Evolutionary conservation across 2,113 vertebrate genomes (phyloP).

Genomic region (Malurus alboscapulatus): DNA sequence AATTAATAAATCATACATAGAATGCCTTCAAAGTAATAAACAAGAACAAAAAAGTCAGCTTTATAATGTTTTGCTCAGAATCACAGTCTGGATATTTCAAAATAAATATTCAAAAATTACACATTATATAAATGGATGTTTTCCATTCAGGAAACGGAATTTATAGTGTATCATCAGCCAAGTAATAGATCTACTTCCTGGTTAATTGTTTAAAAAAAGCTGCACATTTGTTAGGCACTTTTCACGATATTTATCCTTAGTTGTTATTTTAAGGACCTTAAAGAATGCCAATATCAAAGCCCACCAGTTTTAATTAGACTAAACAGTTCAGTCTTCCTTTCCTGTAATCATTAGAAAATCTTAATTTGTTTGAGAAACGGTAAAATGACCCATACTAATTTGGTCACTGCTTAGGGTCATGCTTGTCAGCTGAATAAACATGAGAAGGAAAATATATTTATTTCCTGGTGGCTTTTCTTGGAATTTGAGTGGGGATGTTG

Average conservation of each 20-base stretch:
- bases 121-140: not conserved
- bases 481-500: not conserved
- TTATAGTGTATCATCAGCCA: not conserved
- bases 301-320: not conserved
- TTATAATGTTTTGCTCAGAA: not conserved
- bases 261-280: not conserved
- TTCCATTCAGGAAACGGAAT: not conserved
- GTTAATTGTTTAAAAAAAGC: not conserved
- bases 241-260: conserved; percentile 13
- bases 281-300: not conserved
- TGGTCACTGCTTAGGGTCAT: not conserved
- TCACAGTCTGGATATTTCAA: not conserved
- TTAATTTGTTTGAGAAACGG: not conserved
- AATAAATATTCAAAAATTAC: not conserved
- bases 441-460: not conserved
- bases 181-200: not conserved
- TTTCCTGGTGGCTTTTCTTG: conserved; percentile 2
- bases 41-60: not conserved
- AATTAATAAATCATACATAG: not conserved
- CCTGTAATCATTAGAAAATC: not conserved
- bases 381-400: not conserved
- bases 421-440: conserved; percentile 41
- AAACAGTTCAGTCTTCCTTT: not conserved
- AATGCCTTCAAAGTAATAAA: not conserved
- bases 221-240: not conserved